Evolutionary conservation across 2,113 vertebrate genomes (phyloP), one percentile per base, ranked within the genome.

Genomic region (Camelus bactrianus): DNA sequence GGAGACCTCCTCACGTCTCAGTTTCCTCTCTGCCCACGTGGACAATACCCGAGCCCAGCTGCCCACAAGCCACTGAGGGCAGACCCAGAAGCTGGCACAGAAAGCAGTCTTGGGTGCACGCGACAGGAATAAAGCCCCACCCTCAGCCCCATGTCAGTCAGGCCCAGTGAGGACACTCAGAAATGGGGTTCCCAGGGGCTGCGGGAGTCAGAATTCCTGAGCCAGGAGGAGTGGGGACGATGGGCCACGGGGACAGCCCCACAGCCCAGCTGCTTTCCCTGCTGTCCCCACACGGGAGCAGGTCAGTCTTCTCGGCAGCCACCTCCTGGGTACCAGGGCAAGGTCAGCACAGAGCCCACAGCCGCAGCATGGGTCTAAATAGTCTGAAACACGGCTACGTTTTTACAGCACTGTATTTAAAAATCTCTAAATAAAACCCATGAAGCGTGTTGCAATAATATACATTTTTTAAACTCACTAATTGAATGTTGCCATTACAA

Each of bases 391-490:
- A 75, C 75, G 80, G 95, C 86, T 92, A 6, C 97, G 96, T 97
- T 96, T 94, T 93, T 76, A 88, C 28, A 26, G 67, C 7, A 46
- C 97, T 97, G 93, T 96, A 96, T 97, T 97, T 96, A 97, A 97
- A 97, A 98, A 87, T 32, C 81, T 93, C 96, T 95, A 97, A 76
- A 91, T 70, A 97, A 95, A 96, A 98, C 97, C 89, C 92, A 89
- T 7, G 9, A 92, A 96, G 97, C 98, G 50, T 32, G 91, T 81
- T 92, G 96, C 90, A 91, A 97, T 97, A 98, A 98, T 98, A 97
- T 89, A 97, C 94, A 97, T 97, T 97, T 96, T 93, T 95, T 82
- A 95, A 95, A 98, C 98, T 98, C 97, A 92, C 96, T 98, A 98
- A 98, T 98, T 98, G 97, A 93, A 96, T 64, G 64, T 96, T 98